Percentiles rank a stretch among this genome's conserved stretches.
Conservation (phyloP, 2,113 vertebrate genomes). For the Cryptoleucopteryx plumbea region DNA sequence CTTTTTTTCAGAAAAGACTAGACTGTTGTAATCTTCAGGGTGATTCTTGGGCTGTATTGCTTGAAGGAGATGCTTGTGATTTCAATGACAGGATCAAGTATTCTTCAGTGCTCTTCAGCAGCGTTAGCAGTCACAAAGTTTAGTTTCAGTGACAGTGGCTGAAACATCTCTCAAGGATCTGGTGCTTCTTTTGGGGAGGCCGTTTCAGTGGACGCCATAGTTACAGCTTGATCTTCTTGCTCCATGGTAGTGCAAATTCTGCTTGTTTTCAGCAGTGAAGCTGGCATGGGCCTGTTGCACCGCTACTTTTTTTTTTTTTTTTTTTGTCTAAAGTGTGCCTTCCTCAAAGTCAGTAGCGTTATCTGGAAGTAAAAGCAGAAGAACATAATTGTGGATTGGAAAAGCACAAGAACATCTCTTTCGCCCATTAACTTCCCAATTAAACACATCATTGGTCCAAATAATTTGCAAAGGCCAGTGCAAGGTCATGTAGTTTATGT, state of each 20-base stretch:
- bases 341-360: neutral
- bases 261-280: neutral
- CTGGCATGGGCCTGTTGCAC: neutral
- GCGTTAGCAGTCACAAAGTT: neutral
- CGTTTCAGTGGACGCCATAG: neutral
- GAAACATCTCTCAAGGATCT: neutral
- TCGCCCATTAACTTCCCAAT: neutral
- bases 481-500: neutral
- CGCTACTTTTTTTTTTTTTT: neutral
- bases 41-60: neutral
- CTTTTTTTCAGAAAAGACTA: neutral
- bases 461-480: neutral
- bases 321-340: neutral
- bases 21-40: neutral
- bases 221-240: neutral
- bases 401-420: neutral
- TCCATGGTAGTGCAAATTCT: neutral
- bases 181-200: neutral
- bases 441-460: slow-evolving; percentile 17
- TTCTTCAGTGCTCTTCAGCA: neutral
- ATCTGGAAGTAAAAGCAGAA: neutral
- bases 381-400: neutral
- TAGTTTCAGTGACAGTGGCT: neutral
- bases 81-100: neutral
- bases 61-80: neutral